Base-by-base conservation (phyloP, 2,113 vertebrate species). In the Trematomus loennbergii region DNA sequence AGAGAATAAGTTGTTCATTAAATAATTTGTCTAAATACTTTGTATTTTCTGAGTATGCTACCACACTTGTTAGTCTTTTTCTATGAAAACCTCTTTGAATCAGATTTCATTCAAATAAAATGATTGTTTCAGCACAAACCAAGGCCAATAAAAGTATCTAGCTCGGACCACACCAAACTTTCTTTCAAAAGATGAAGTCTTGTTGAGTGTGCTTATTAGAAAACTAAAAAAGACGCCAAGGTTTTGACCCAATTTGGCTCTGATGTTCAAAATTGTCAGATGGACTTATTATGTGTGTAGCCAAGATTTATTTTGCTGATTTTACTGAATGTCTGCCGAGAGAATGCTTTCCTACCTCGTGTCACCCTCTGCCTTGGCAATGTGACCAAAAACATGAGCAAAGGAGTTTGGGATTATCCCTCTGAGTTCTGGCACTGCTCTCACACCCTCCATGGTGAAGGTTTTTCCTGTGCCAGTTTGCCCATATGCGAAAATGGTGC, bases 391-490 rank as follows among this genome's bases (percentile, higher is more conserved):
- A 86, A 99, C 93, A 79, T 99, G 98, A 86, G 98, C 98, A 92
- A 99, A 99, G 22, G 98, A 99, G 93, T 99, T 99, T 22, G 98
- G 98, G 75, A 99, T 99, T 84, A 99, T 99, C 71, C 98, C 98
- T 94, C 98, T 91, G 58, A 99, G 97, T 79, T 99, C 98, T 72
- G 98, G 98, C 79, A 99, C 97, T n/a, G 97, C 97, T 86, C 98
- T 95, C 61, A 99, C 96, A 3, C 98, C 98, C 93, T 99, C 98
- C 98, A 99, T 99, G 57, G 98, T 99, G 89, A 98, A 99, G 0
- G 98, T 99, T 94, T 99, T 99, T 53, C 98, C 98, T 69, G 98
- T 99, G 86, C 98, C 98, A 61, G 98, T 99, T 90, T 99, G 98
- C n/a, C 98, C 98, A 85, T 99, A 99, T 46, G 98, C 98, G 94